Conservation (phyloP, 1,140 invertebrate genomes). For the Macrobrachium rosenbergii region DNA sequence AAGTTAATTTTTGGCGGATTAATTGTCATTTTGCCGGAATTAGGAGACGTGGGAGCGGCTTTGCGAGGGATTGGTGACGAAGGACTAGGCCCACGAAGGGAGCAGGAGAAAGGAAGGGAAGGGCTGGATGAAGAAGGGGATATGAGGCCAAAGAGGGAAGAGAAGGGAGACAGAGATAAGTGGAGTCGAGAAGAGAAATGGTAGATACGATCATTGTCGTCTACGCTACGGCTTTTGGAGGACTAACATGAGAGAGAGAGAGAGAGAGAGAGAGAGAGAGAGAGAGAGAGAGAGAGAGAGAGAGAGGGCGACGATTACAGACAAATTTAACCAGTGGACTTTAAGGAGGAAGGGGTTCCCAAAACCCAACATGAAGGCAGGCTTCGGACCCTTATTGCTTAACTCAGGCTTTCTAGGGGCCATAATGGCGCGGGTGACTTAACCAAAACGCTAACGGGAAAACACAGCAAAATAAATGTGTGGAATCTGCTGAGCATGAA, state of each 20-base stretch:
- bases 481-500: too few relatives aligned
- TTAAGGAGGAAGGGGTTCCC: background rate
- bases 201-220: too few relatives aligned
- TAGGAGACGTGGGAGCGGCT: background rate
- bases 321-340: background rate
- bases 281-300: conserved; percentile 1
- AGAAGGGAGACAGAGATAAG: background rate
- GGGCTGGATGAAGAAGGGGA: background rate
- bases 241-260: background rate
- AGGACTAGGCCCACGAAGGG: background rate
- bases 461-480: too few relatives aligned
- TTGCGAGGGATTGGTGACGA: background rate
- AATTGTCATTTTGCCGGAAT: conserved; percentile 29
- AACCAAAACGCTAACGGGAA: too few relatives aligned
- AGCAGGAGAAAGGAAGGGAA: background rate
- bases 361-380: background rate
- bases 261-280: conserved; percentile 4
- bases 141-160: background rate
- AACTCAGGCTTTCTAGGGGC: background rate
- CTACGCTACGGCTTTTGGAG: too few relatives aligned
- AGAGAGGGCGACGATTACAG: background rate
- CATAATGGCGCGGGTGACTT: conserved; percentile 7
- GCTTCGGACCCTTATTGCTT: conserved; percentile 18
- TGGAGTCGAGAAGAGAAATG: background rate
- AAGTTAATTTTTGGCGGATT: conserved; percentile 26